Conservation (phyloP, 35 echinoderm and acorn worm species). For the Ptychodera flava region DNA sequence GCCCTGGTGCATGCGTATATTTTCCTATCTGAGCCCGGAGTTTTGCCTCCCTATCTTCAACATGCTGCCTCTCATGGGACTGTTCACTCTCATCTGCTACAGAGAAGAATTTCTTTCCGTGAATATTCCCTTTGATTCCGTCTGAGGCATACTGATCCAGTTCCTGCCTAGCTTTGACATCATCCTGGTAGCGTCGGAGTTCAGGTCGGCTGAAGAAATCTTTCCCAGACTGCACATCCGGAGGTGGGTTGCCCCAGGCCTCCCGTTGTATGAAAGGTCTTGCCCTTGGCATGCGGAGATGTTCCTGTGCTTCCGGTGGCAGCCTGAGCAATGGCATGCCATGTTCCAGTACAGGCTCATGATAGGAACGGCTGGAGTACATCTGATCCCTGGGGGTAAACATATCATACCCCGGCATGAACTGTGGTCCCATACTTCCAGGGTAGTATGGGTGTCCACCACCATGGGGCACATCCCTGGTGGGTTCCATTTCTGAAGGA, state of each 20-base stretch:
- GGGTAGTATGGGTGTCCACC: not conserved
- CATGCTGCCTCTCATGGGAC: not conserved
- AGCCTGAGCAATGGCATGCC: slow-evolving; percentile 31
- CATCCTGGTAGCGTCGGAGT: not conserved
- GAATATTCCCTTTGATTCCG: not conserved
- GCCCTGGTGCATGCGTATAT: not conserved
- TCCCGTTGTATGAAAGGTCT: not conserved
- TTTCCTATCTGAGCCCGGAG: not conserved
- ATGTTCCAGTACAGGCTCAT: not conserved
- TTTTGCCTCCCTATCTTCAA: not conserved
- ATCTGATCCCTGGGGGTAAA: not conserved
- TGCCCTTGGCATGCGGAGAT: not conserved
- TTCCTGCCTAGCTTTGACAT: not conserved
- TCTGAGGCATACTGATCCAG: not conserved
- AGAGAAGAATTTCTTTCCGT: not conserved
- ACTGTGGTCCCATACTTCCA: slow-evolving; percentile 2
- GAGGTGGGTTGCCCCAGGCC: not conserved
- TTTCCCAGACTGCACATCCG: not conserved
- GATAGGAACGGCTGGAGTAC: not conserved
- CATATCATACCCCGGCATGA: slow-evolving; percentile 14
- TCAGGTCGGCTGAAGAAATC: not conserved
- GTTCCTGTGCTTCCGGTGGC: slow-evolving; percentile 5
- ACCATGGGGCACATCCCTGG: not conserved
- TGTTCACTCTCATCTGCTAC: not conserved
- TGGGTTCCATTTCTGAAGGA: not conserved